Percentiles rank a stretch among this genome's conserved stretches.
Conservation (phyloP, 2,888 invertebrate species). For the Agapostemon virescens region DNA sequence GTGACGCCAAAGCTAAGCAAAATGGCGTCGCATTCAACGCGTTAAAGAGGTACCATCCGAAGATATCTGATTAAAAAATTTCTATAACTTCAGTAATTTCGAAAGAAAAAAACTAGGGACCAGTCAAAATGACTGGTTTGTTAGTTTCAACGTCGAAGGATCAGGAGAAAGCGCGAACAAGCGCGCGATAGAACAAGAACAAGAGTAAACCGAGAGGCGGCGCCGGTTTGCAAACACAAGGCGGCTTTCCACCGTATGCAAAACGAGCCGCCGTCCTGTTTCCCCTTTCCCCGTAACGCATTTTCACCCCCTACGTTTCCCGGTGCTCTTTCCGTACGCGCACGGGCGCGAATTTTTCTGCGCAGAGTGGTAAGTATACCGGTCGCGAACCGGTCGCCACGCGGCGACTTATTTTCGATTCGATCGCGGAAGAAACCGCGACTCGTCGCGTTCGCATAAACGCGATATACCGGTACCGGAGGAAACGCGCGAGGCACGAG, state of each 20-base stretch:
- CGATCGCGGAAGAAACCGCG: slow-evolving; percentile 58
- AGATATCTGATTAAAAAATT: no score
- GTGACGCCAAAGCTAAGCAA: no score
- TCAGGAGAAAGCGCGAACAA: slow-evolving; percentile 56
- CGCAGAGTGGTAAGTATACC: slow-evolving; percentile 27
- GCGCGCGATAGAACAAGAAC: slow-evolving; percentile 35
- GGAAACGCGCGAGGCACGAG: slow-evolving; percentile 1
- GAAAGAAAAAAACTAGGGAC: no score
- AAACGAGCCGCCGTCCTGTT: slow-evolving; percentile 31
- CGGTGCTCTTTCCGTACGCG: slow-evolving; percentile 31
- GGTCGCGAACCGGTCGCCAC: slow-evolving; percentile 31
- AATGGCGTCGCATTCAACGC: no score
- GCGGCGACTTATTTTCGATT: slow-evolving; percentile 39
- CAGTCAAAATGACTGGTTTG: no score
- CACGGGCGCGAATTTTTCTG: slow-evolving; percentile 14
- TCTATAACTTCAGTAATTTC: no score
- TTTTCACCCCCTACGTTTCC: slow-evolving; percentile 53
- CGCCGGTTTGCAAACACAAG: neutral
- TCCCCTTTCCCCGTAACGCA: slow-evolving; percentile 15
- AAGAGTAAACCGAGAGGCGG: slow-evolving; percentile 41
- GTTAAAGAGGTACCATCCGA: no score
- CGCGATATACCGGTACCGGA: slow-evolving; percentile 23
- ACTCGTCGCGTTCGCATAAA: slow-evolving; percentile 53
- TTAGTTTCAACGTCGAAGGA: no score
- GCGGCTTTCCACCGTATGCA: slow-evolving; percentile 49